These are phyloP conservation scores for Cuculus canorus DNA, from an alignment of 2,797 vertebrate species.

Conservation along the genomic window DNA sequence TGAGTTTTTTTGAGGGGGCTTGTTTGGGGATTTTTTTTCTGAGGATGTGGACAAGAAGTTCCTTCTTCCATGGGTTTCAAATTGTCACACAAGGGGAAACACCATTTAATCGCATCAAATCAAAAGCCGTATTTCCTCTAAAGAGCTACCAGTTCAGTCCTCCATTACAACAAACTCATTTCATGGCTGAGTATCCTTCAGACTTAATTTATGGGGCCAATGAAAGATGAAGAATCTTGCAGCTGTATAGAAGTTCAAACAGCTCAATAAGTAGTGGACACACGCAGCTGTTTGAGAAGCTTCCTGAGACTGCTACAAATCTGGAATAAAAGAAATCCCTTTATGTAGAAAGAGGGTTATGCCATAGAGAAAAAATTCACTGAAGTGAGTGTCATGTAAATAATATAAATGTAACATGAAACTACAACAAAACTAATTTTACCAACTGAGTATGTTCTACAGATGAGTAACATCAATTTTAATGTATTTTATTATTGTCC, in stretches of 20 bases:
- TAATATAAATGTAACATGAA: background rate
- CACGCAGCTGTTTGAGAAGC: background rate
- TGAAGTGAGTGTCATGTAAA: background rate
- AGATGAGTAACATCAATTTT: background rate
- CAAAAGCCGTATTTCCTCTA: background rate
- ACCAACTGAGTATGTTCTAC: background rate
- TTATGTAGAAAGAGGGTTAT: background rate
- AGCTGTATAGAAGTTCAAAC: constrained; percentile 8
- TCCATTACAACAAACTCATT: background rate
- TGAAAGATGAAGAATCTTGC: background rate
- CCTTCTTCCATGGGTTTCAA: background rate
- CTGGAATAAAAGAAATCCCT: background rate
- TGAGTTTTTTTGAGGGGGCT: background rate
- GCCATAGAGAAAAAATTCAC: background rate
- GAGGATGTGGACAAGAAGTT: background rate
- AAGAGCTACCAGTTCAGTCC: background rate
- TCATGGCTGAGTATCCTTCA: background rate
- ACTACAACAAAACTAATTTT: background rate
- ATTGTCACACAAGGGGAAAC: background rate
- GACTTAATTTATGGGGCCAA: background rate
- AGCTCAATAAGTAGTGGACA: background rate
- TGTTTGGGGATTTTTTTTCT: background rate
- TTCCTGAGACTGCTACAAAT: background rate
- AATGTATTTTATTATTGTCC: background rate
- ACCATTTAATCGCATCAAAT: background rate